Conservation (phyloP, 1,140 invertebrate genomes). For the Hyphantria cunea region DNA sequence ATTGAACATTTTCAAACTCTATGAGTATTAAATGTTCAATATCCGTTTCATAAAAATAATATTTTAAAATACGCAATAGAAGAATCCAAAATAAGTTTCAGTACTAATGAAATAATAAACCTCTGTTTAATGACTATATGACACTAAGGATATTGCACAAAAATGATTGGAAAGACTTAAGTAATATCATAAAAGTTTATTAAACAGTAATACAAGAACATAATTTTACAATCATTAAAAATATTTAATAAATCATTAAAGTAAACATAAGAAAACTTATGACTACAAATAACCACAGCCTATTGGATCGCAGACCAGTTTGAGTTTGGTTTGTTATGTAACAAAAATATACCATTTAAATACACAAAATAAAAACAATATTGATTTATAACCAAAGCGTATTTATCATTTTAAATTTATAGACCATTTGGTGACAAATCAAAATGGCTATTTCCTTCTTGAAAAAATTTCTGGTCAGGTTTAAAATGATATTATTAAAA, state of each 20-base stretch:
- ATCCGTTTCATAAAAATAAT: no score
- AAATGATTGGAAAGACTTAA: neutral
- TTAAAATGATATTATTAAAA: no score
- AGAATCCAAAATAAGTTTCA: no score
- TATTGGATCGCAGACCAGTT: slow-evolving; percentile 76
- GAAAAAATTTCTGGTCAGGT: neutral
- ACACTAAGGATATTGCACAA: no score
- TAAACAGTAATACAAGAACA: slow-evolving; percentile 59
- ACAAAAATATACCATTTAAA: slow-evolving; percentile 23
- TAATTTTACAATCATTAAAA: slow-evolving; percentile 54
- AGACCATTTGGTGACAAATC: no score
- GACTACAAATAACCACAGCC: slow-evolving; percentile 73
- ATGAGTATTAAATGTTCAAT: no score
- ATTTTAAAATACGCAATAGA: no score
- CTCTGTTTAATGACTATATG: no score
- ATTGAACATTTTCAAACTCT: no score
- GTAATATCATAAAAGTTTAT: slow-evolving; percentile 41
- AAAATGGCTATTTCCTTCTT: no score
- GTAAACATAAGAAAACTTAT: slow-evolving; percentile 56
- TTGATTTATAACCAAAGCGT: neutral
- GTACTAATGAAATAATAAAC: no score
- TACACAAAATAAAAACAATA: slow-evolving; percentile 6
- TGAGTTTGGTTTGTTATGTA: slow-evolving; percentile 46
- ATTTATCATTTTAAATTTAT: neutral
- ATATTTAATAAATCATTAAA: slow-evolving; percentile 47